phyloP scores from a whole-genome alignment of 2,888 invertebrate genomes.

The Cantharis rufa region DNA sequence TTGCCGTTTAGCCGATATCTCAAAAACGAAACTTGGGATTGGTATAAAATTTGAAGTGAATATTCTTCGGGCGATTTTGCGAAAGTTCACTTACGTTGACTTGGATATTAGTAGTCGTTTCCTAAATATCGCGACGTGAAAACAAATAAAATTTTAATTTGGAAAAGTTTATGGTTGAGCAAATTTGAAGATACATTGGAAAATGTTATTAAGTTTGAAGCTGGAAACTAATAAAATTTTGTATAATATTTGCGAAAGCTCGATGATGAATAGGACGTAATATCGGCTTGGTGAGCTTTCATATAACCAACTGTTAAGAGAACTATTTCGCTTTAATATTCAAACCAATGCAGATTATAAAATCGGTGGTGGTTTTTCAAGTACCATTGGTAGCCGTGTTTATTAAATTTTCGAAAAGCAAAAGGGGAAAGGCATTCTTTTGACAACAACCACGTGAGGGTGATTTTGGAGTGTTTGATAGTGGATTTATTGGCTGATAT shows the following conservation, averaged over 20 bases:
- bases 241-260: constrained; percentile 6
- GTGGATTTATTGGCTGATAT: constrained; percentile 23
- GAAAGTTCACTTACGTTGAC: no score
- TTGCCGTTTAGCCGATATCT: no score
- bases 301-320: constrained; percentile 15
- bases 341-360: constrained; percentile 13
- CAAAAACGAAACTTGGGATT: background rate
- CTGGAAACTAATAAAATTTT: constrained; percentile 1
- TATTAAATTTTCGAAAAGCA: constrained; percentile 25
- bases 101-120: no score
- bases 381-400: constrained; percentile 21
- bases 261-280: background rate
- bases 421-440: constrained; percentile 7
- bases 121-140: no score
- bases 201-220: background rate
- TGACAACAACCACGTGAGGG: constrained; percentile 11
- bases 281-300: constrained; percentile 9
- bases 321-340: constrained; percentile 25
- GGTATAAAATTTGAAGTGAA: background rate
- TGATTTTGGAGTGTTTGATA: constrained; percentile 24
- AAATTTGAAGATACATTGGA: background rate
- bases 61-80: background rate
- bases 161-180: background rate
- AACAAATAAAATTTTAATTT: background rate
- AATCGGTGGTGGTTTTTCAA: constrained; percentile 22